Evolutionary conservation across 2,888 invertebrate genomes (phyloP).

Genomic region (Leptodirus hochenwartii): DNA sequence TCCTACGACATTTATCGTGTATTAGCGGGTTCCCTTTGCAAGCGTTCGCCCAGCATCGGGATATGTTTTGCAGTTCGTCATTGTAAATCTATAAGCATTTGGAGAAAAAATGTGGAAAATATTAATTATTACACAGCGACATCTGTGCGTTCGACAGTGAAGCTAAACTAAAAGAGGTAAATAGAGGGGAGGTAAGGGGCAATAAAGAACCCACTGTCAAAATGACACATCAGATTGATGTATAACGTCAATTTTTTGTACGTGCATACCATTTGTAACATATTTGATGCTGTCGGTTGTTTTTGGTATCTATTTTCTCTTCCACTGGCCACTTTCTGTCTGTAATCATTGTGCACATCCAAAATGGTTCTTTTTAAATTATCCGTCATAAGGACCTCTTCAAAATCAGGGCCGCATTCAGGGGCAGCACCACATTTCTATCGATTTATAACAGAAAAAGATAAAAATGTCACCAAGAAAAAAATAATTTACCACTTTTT

Average conservation of each 20-base stretch:
- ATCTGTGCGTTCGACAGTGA: too few species aligned
- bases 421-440: conserved; percentile 22
- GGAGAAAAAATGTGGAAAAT: too few species aligned
- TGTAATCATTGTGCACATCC: conserved; percentile 22
- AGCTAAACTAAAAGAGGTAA: conserved; percentile 1
- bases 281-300: conserved; percentile 23
- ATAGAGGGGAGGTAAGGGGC: background rate
- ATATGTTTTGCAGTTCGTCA: conserved; percentile 22
- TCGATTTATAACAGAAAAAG: conserved; percentile 10
- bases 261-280: conserved; percentile 21
- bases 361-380: conserved; percentile 20
- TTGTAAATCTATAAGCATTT: conserved; percentile 21
- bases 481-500: conserved; percentile 7
- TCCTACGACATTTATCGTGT: conserved; percentile 21
- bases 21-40: conserved; percentile 21
- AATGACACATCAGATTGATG: too few species aligned
- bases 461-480: conserved; percentile 4
- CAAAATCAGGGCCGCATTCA: conserved; percentile 22
- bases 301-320: conserved; percentile 18
- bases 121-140: too few species aligned
- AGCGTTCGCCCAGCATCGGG: conserved; percentile 25
- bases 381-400: conserved; percentile 18
- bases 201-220: too few species aligned
- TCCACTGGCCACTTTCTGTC: conserved; percentile 23
- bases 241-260: too few species aligned